Evolutionary conservation across 2,113 vertebrate species (phyloP).

Genomic region (Peromyscus maniculatus): DNA sequence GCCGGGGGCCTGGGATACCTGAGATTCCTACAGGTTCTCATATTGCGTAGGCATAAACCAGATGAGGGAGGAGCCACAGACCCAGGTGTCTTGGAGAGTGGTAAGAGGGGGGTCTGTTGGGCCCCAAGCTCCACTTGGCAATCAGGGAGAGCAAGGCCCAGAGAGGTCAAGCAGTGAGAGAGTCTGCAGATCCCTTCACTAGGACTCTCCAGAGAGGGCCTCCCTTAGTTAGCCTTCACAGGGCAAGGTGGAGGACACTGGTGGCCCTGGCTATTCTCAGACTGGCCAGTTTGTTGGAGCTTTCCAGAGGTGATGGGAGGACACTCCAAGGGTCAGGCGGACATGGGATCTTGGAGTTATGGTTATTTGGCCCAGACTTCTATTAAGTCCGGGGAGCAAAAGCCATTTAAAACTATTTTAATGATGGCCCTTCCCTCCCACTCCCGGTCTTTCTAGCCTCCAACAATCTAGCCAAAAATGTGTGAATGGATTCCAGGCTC

Average conservation of each 20-base stretch:
- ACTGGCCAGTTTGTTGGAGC: not conserved
- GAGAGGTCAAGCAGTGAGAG: not conserved
- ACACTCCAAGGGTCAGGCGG: not conserved
- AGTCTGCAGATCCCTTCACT: not conserved
- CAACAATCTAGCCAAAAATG: constrained; percentile 42
- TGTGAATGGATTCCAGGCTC: constrained; percentile 71
- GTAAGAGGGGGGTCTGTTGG: not conserved
- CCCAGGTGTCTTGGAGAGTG: not conserved
- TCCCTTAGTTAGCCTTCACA: not conserved
- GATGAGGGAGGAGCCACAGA: not conserved
- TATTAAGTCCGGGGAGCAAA: not conserved
- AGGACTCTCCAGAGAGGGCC: accelerated
- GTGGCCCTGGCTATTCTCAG: not conserved
- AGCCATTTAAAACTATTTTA: constrained; percentile 31
- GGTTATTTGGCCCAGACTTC: not conserved
- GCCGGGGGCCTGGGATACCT: not conserved
- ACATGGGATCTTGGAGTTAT: not conserved
- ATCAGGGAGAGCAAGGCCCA: not conserved
- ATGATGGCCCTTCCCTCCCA: not conserved
- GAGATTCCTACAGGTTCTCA: not conserved
- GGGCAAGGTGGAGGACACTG: accelerated
- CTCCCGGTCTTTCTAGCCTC: not conserved
- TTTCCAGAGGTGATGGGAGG: not conserved
- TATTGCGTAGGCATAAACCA: accelerated
- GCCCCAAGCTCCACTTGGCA: not conserved